Conservation (phyloP, 2,888 invertebrate genomes). For the Cyclophora albipunctata region DNA sequence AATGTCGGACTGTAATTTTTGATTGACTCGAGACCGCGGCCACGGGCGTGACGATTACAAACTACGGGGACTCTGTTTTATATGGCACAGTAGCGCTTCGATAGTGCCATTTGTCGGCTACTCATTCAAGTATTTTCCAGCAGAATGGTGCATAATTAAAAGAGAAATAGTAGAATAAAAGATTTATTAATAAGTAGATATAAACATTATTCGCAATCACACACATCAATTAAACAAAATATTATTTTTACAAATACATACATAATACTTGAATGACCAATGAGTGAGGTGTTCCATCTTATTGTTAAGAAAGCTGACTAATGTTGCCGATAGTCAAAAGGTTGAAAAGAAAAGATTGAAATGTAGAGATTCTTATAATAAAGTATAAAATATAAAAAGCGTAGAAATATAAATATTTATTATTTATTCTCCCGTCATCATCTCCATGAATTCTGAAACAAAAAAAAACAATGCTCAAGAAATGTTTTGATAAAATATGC, state of each 20-base stretch:
- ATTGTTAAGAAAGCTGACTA: constrained; percentile 40
- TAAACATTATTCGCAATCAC: constrained; percentile 69
- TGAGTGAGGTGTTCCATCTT: constrained; percentile 37
- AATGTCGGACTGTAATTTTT: too few species aligned
- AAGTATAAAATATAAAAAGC: constrained; percentile 53
- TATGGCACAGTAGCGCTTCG: too few species aligned
- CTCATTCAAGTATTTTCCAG: neutral
- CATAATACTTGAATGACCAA: constrained; percentile 57
- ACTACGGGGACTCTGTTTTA: too few species aligned
- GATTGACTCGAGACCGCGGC: too few species aligned
- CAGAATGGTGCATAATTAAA: too few species aligned
- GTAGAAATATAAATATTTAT: constrained; percentile 27
- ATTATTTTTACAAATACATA: constrained; percentile 69
- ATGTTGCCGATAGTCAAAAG: constrained; percentile 58
- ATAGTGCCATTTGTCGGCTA: constrained; percentile 21
- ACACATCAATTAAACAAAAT: constrained; percentile 67
- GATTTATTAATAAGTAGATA: constrained; percentile 72
- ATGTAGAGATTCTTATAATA: constrained; percentile 58
- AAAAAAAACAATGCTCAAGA: constrained; percentile 14
- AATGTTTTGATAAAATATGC: constrained; percentile 5
- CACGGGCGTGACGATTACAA: too few species aligned
- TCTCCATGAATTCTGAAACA: constrained; percentile 94
- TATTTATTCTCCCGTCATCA: constrained; percentile 94
- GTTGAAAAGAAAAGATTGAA: constrained; percentile 61
- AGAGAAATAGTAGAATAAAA: constrained; percentile 57